Evolutionary conservation across 1,140 invertebrate species (phyloP).

Genomic region (Pinna nobilis): DNA sequence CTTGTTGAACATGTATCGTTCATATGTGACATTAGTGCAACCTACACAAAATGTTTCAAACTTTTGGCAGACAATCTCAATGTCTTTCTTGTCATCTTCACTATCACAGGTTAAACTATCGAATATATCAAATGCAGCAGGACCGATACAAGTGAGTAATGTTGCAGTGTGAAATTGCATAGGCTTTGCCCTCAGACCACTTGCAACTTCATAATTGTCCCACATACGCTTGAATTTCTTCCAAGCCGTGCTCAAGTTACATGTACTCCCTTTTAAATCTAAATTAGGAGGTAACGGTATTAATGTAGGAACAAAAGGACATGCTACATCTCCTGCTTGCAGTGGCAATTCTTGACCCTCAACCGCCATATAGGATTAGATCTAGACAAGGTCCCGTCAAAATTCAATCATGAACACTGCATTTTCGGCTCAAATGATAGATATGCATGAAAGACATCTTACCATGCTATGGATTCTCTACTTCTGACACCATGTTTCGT

Average conservation of each 20-base stretch:
- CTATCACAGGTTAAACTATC: constrained; percentile 29
- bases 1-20: constrained; percentile 40
- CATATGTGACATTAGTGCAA: constrained; percentile 40
- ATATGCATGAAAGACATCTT: too few species aligned
- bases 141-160: constrained; percentile 30
- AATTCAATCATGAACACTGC: too few species aligned
- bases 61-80: constrained; percentile 17
- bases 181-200: constrained; percentile 1
- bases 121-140: constrained; percentile 34
- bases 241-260: background rate
- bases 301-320: too few species aligned
- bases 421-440: too few species aligned
- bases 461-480: too few species aligned
- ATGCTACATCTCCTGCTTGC: too few species aligned
- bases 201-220: constrained; percentile 26
- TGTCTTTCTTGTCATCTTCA: constrained; percentile 23
- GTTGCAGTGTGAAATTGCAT: constrained; percentile 4
- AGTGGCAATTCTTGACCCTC: too few species aligned
- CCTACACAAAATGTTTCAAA: constrained; percentile 39
- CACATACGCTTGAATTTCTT: background rate
- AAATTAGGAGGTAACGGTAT: too few species aligned
- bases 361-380: too few species aligned
- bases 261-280: too few species aligned
- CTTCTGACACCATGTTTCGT: too few species aligned
- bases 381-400: too few species aligned